Base-by-base conservation (phyloP, 2,888 invertebrate species). In the Nomada lathburiana region DNA sequence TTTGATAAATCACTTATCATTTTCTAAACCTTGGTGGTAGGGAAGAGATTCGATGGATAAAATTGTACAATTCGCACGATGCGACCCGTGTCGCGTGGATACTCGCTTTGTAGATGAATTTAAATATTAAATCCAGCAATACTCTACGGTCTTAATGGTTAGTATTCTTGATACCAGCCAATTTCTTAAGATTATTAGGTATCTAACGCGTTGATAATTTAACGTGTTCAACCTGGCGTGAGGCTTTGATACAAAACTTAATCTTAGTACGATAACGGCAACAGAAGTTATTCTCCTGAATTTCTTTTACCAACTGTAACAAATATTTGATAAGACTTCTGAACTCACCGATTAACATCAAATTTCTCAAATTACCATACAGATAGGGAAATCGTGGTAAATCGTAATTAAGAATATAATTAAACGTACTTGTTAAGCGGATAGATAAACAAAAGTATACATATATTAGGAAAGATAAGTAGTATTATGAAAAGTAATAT, bases 91-190 rank as follows among this genome's bases (percentile, higher is more conserved):
- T 3, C 47, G 26, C 5, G 2, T 18, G 2, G 18, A 10, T 5
- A 5, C 11, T 10, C 18, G 13, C 50, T 65, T 65, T 29, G 11
- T 50, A 50, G 47, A 65, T 50, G 47, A 29, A 65, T 65, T 16
- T 26, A 29, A 52, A 65, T 26, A 50, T 65, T 5, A 70, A 76
- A 71, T 16, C 23, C 62, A 77, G 77, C 77, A 74, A 77, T 77
- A 77, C 62, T 67, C 18, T 67, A 36, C 20, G 52, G 52, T 29
- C 52, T 64, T 63, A 76, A 44, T 1, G 44, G 7, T 44, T 44
- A 44, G 50, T 42, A 23, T 36, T 65, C 65, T 73, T 18, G 50
- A 44, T 29, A 63, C 20, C 70, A 76, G 29, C 64, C 26, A 59
- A 55, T n/a, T 57, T 44, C 60, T 63, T 63, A 76, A 44, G 9